Evolutionary conservation across 2,888 invertebrate genomes (phyloP).

Genomic region (Diloba caeruleocephala): DNA sequence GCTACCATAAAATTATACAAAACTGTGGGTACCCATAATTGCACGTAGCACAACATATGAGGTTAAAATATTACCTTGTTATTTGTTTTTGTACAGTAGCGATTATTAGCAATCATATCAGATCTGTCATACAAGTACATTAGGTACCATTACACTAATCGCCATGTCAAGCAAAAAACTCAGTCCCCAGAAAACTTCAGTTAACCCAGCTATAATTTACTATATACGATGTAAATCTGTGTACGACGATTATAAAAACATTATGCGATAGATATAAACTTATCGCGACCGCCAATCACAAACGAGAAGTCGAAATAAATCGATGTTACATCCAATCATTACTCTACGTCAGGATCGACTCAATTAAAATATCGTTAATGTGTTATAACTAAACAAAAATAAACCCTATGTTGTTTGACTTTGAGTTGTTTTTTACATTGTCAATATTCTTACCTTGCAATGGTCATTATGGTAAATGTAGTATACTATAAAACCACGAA

Average conservation of each 20-base stretch:
- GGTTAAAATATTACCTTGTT: constrained; percentile 5
- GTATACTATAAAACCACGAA: constrained; percentile 87
- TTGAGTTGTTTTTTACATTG: constrained; percentile 68
- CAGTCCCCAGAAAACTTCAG: constrained; percentile 20
- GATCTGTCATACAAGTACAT: constrained; percentile 19
- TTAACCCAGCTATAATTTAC: constrained; percentile 53
- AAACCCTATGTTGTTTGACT: constrained; percentile 64
- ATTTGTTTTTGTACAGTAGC: constrained; percentile 17
- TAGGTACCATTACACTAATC: constrained; percentile 27
- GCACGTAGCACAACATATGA: constrained; percentile 2
- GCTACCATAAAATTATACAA: no score
- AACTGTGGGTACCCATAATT: constrained; percentile 1
- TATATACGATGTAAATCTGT: constrained; percentile 68
- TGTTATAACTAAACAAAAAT: constrained; percentile 67
- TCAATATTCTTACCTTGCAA: constrained; percentile 73
- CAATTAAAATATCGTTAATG: constrained; percentile 89
- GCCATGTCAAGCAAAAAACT: constrained; percentile 24
- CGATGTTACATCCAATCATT: constrained; percentile 89
- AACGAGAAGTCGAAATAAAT: constrained; percentile 88
- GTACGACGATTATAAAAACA: constrained; percentile 83
- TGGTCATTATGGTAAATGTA: constrained; percentile 87
- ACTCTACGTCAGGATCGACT: constrained; percentile 88
- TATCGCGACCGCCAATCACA: constrained; percentile 88
- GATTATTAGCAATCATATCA: constrained; percentile 23
- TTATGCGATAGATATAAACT: constrained; percentile 86